A percentile compares a stretch with the other conserved stretches of the same genome.
These are phyloP conservation scores for Carassius carassius DNA, from an alignment of 2,113 vertebrate genomes.

Conservation along the genomic window DNA sequence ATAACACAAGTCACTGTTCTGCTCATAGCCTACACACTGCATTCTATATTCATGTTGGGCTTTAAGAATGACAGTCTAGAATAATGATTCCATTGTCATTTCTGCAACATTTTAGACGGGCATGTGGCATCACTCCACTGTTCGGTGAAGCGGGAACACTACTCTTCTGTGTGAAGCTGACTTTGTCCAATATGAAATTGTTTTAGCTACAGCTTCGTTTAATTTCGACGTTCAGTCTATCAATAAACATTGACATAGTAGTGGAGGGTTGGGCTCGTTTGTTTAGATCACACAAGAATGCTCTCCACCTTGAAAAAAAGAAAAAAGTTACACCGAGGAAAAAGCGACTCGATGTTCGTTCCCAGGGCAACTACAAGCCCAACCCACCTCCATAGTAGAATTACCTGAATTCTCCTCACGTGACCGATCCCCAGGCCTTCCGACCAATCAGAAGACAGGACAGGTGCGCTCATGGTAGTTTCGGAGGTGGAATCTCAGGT, in stretches of 20 bases:
- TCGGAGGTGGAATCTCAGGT: conserved; percentile 58
- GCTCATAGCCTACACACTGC: conserved; percentile 33
- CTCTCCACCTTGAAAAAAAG: conserved; percentile 29
- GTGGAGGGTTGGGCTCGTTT: conserved; percentile 44
- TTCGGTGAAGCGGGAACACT: conserved; percentile 27
- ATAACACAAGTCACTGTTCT: not conserved
- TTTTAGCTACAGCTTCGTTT: conserved; percentile 12
- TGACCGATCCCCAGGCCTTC: conserved; percentile 48
- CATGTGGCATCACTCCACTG: not conserved
- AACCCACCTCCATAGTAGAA: conserved; percentile 29
- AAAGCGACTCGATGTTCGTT: conserved; percentile 44
- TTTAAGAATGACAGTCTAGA: conserved; percentile 24
- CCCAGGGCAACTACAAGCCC: conserved; percentile 42
- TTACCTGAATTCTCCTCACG: conserved; percentile 54
- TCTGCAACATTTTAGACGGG: not conserved
- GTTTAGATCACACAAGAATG: conserved; percentile 48
- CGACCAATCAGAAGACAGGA: conserved; percentile 50
- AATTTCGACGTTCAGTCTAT: not conserved
- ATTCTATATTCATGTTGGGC: conserved; percentile 43
- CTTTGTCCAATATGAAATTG: not conserved
- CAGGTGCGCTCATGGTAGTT: conserved; percentile 56
- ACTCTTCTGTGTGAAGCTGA: conserved; percentile 1
- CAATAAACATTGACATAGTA: conserved; percentile 31
- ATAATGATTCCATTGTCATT: conserved; percentile 36
- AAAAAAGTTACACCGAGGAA: conserved; percentile 35